phyloP scores from a whole-genome alignment of 2,888 invertebrate species.

The Merodon equestris region DNA sequence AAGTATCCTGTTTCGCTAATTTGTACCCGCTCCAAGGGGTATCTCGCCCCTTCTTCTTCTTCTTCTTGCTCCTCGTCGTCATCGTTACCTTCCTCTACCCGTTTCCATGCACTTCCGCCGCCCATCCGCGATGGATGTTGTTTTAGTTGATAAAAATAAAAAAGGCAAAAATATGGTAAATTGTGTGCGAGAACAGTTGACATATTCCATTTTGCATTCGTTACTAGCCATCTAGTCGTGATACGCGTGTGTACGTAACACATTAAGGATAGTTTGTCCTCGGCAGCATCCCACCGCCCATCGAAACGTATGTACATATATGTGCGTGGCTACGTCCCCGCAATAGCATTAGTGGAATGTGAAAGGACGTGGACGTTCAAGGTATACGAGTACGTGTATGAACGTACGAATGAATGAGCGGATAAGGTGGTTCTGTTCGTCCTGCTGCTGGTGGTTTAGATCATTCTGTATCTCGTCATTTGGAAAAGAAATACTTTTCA shows the following conservation, averaged over 20 bases:
- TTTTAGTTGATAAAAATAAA: slow-evolving; percentile 44
- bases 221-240: slow-evolving; percentile 17
- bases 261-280: slow-evolving; percentile 58
- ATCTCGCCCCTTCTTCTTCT: neutral
- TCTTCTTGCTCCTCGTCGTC: no score
- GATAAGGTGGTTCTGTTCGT: no score
- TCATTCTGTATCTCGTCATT: slow-evolving; percentile 31
- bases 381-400: no score
- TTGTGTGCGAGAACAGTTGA: slow-evolving; percentile 57
- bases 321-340: slow-evolving; percentile 37
- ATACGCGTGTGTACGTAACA: slow-evolving; percentile 59
- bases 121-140: slow-evolving; percentile 37
- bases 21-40: slow-evolving; percentile 38
- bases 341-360: slow-evolving; percentile 57
- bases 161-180: slow-evolving; percentile 59
- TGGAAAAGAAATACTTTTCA: slow-evolving; percentile 45
- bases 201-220: slow-evolving; percentile 57
- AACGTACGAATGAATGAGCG: no score
- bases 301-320: no score
- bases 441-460: no score
- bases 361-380: neutral
- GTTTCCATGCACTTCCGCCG: neutral
- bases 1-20: slow-evolving; percentile 68
- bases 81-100: no score
- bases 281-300: slow-evolving; percentile 36